These are phyloP conservation scores for Hartigia nigra DNA, from an alignment of 2,888 invertebrate species.

Conservation along the genomic window DNA sequence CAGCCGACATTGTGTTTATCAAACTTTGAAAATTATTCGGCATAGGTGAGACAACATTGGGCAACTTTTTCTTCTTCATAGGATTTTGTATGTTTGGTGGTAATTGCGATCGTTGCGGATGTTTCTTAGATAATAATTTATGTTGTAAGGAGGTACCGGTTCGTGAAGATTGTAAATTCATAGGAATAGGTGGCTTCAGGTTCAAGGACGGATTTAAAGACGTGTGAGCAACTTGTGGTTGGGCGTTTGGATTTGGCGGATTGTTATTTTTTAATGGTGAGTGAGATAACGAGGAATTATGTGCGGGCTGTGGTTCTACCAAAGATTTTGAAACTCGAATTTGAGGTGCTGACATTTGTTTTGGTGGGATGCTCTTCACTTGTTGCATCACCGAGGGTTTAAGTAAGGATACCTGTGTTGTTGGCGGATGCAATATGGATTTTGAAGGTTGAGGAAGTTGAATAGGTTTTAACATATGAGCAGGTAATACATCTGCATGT, in stretches of 20 bases:
- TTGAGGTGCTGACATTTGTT: constrained; percentile 45
- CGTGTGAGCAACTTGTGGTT: constrained; percentile 44
- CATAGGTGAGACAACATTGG: constrained; percentile 35
- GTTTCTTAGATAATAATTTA: constrained; percentile 58
- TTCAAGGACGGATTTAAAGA: constrained; percentile 35
- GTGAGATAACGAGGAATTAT: constrained; percentile 46
- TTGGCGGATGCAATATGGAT: constrained; percentile 31
- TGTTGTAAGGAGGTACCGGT: constrained; percentile 57
- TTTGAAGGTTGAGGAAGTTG: constrained; percentile 31
- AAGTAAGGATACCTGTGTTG: constrained; percentile 51
- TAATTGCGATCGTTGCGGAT: constrained; percentile 31
- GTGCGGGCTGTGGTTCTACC: constrained; percentile 55
- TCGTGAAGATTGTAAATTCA: constrained; percentile 36
- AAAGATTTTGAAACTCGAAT: constrained; percentile 56
- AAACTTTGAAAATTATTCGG: constrained; percentile 40
- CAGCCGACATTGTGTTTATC: constrained; percentile 36
- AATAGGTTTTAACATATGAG: constrained; percentile 41
- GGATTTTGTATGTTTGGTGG: constrained; percentile 21
- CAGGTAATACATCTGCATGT: constrained; percentile 35
- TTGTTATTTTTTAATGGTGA: constrained; percentile 38
- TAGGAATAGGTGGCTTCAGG: constrained; percentile 44
- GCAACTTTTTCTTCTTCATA: constrained; percentile 43
- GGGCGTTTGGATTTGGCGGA: constrained; percentile 26
- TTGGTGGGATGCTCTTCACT: constrained; percentile 32
- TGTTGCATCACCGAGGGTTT: constrained; percentile 51